Percentiles rank a stretch among this genome's conserved stretches.
Conservation (phyloP, 2,113 vertebrate genomes). For the Sinosuthora webbiana region DNA sequence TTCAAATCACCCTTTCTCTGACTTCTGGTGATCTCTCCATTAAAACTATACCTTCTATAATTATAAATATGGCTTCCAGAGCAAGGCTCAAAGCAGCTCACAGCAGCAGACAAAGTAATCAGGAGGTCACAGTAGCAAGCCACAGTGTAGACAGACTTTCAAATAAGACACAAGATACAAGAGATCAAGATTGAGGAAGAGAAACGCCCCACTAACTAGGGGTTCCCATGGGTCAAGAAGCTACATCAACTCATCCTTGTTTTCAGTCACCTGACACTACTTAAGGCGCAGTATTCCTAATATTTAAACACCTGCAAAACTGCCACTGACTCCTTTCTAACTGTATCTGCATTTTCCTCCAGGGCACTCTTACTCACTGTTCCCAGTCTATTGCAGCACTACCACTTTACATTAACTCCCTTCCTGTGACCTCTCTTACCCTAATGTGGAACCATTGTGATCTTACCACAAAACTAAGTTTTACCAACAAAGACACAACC, state of each 20-base stretch:
- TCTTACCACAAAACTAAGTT: background rate
- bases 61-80: background rate
- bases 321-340: background rate
- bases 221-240: background rate
- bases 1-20: background rate
- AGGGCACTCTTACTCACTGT: background rate
- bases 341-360: background rate
- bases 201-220: too few species aligned
- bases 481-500: background rate
- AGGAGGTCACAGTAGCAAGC: background rate
- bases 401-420: background rate
- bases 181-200: background rate
- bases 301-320: background rate
- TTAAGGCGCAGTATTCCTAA: background rate
- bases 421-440: background rate
- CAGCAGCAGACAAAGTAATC: background rate
- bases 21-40: background rate
- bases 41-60: background rate
- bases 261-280: background rate
- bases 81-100: background rate
- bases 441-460: background rate
- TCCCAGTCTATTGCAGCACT: background rate
- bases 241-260: background rate
- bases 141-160: accelerated
- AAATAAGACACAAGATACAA: background rate